phyloP scores from a whole-genome alignment of 2,888 invertebrate genomes.

The Endotricha flammealis region DNA sequence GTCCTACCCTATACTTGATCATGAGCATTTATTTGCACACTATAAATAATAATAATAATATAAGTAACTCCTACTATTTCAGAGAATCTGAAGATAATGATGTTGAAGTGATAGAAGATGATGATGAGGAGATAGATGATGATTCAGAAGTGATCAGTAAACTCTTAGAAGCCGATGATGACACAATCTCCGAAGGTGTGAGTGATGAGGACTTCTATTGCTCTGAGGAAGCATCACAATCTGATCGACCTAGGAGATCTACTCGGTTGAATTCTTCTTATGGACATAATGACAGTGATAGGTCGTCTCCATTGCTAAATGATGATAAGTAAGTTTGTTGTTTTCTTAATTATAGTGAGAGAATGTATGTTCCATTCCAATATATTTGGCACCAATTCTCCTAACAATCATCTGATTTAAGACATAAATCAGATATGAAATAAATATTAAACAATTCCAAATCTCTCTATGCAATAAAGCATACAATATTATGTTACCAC shows the following conservation, averaged over 20 bases:
- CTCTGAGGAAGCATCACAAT: conserved; percentile 31
- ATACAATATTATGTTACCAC: no score
- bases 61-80: background rate
- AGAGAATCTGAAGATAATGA: conserved; percentile 26
- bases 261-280: conserved; percentile 40
- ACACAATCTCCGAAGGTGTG: conserved; percentile 20
- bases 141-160: conserved; percentile 63
- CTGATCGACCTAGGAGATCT: conserved; percentile 40
- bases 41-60: background rate
- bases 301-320: conserved; percentile 26
- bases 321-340: conserved; percentile 44
- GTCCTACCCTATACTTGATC: no score
- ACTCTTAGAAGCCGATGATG: conserved; percentile 56
- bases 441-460: no score
- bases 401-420: no score
- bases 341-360: no score
- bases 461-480: no score
- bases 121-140: conserved; percentile 54
- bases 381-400: no score
- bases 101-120: conserved; percentile 22
- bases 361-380: no score
- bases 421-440: no score
- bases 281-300: conserved; percentile 35
- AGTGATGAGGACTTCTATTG: conserved; percentile 53
- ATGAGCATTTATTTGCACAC: background rate